Evolutionary conservation across 2,113 vertebrate species (phyloP), one percentile per base, ranked within the genome.

Genomic region (Anarhynchus alexandrinus): DNA sequence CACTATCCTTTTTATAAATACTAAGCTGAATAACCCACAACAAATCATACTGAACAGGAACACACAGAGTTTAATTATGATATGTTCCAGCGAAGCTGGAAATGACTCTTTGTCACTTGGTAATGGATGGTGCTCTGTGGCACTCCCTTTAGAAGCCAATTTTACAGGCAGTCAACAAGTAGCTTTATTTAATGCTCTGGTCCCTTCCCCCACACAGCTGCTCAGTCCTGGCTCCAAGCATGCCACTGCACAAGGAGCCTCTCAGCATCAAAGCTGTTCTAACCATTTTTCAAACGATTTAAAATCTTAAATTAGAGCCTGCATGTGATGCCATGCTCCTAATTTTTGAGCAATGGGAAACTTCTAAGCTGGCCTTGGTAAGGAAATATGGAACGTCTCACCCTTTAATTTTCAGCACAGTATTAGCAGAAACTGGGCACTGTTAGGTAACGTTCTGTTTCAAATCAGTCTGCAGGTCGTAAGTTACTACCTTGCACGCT

Each of bases 131-230:
- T 80, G 86, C 61, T 91, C 49, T 62, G 49, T 49, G 36, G 93
- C 87, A 82, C 93, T 72, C 62, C 93, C 95, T 97, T 95, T 91
- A 96, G 66, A 91, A 89, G 74, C 38, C 62, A 91, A 8, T 95
- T 87, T 87, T 82, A 70, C 70, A 91, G 84, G 81, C 93, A 87
- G 73, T 80, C 91, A 95, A 94, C 94, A 95, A 96, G 93, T 89
- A 79, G 91, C 95, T 94, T 91, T 93, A 84, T 89, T 95, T 95
- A 95, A 97, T 77, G 58, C 58, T 92, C 70, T 73, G 45, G 19
- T 93, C 86, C 91, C 95, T 87, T 87, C 95, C 95, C 94, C 95
- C 94, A 90, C 73, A 19, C 84, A 97, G 91, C 94, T 94, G 89
- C 73, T 95, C 80, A 40, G 36, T 49, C 73, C 81, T 49, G 34